Evolutionary conservation across 2,797 vertebrate genomes (phyloP), one percentile per base, ranked within the genome.

Genomic region (Ispidina picta): DNA sequence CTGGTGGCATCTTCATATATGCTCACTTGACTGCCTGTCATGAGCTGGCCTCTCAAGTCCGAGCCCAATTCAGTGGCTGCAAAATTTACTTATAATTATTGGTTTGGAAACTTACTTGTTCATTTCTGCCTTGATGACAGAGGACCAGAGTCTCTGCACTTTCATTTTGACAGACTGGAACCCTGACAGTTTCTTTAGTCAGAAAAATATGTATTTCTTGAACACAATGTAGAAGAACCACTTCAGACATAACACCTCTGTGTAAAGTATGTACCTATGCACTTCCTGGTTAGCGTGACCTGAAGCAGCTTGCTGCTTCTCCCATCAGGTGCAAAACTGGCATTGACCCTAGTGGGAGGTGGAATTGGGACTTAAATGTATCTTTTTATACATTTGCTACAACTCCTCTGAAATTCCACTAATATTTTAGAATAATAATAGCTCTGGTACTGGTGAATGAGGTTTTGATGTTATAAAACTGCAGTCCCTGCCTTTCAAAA

Each of bases 381-480:
- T 65, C 43, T 84, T 90, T 88, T 88, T 51, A 49, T 69, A 55
- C 28, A 83, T 93, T 86, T 88, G 8, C 18, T 71, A 74, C 23
- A 85, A 77, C 5, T 48, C 12, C 18, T 74, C 71, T 89, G 62
- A 82, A 90, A 86, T 82, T 83, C 64, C 80, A 7, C 39, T 80
- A 52, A 48, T 39, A 56, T 80, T 93, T 93, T 85, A 49, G 33
- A 29, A 43, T 72, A 69, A 70, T 90, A 89, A 91, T 73, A 82
- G 51, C 54, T 75, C 35, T 92, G 12, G 64, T 88, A n/a, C 23
- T 33, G 35, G 54, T 70, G 29, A 89, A 88, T 86, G 35, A 66
- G 10, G 10, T 58, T 88, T 74, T 88, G 68, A 59, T 71, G 64
- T 68, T 80, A 51, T 59, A 54, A 84, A 95, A 64, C 13, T 18